Evolutionary conservation across 2,797 vertebrate species (phyloP).

Genomic region (Meda fulgida): DNA sequence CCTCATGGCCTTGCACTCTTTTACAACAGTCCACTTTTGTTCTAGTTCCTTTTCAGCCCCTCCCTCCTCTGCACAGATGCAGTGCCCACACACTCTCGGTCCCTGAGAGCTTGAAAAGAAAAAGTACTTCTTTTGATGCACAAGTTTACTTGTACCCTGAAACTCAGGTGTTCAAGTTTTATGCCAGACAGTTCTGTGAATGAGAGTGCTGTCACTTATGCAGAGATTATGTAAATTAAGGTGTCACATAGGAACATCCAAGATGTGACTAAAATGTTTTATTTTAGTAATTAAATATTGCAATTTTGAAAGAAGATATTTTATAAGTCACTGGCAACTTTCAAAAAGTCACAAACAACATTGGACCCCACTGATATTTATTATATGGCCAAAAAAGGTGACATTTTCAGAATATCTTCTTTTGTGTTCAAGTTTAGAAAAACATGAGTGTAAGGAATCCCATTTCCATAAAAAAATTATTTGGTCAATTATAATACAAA

Average conservation of each 20-base stretch:
- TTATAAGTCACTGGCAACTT: neutral
- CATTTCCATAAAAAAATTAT: no score
- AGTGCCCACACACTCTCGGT: constrained; percentile 41
- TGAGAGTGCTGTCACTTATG: neutral
- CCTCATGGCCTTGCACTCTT: constrained; percentile 52
- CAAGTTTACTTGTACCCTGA: neutral
- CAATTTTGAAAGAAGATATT: neutral
- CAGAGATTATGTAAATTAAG: neutral
- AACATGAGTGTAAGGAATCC: no score
- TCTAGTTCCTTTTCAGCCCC: constrained; percentile 50
- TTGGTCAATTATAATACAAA: no score
- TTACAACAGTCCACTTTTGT: constrained; percentile 54
- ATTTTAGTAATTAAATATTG: neutral
- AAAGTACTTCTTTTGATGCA: constrained; percentile 18
- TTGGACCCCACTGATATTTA: neutral
- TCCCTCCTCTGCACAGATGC: constrained; percentile 43
- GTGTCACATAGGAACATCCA: no score
- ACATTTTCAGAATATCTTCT: neutral
- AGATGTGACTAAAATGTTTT: neutral
- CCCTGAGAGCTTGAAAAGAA: constrained; percentile 36
- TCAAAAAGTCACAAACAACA: neutral
- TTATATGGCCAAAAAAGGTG: neutral
- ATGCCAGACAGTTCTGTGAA: neutral
- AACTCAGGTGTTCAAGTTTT: constrained; percentile 13
- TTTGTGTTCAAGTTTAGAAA: neutral